Evolutionary conservation across 2,797 vertebrate species (phyloP).

Genomic region (Chloroceryle inda): DNA sequence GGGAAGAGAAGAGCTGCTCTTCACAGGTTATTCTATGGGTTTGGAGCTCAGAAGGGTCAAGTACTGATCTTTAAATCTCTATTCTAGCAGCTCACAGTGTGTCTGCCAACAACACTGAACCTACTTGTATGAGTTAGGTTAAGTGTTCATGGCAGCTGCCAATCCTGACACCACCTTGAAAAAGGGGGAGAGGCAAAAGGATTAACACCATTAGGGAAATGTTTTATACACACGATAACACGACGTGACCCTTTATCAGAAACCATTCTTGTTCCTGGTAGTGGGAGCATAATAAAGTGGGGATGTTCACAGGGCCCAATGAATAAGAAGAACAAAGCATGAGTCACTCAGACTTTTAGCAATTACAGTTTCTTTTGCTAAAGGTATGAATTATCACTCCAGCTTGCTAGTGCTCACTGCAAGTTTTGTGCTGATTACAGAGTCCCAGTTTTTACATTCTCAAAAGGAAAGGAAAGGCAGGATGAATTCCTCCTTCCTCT

Average conservation of each 20-base stretch:
- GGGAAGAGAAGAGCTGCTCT: constrained; percentile 25
- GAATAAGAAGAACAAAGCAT: not conserved
- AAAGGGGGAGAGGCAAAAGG: not conserved
- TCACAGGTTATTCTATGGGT: constrained; percentile 29
- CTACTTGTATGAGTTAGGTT: not conserved
- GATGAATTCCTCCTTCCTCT: not conserved
- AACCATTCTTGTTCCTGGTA: not conserved
- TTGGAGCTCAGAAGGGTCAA: constrained; percentile 20
- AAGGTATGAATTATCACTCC: not conserved
- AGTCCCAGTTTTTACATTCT: not conserved
- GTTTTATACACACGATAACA: constrained; percentile 40
- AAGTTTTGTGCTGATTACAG: not conserved
- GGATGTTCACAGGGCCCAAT: not conserved
- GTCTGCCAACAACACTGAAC: not conserved
- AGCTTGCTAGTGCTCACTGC: not conserved
- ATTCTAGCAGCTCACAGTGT: not conserved
- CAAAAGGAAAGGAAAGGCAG: not conserved
- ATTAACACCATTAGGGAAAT: not conserved
- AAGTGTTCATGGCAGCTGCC: not conserved
- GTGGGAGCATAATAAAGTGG: constrained; percentile 27
- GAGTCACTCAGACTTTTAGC: not conserved
- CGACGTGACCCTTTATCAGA: constrained; percentile 30
- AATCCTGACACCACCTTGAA: not conserved
- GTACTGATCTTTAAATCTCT: not conserved
- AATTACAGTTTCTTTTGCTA: not conserved